These are phyloP conservation scores for Cyprinodon diabolis DNA, from an alignment of 2,797 vertebrate genomes.

Conservation along the genomic window DNA sequence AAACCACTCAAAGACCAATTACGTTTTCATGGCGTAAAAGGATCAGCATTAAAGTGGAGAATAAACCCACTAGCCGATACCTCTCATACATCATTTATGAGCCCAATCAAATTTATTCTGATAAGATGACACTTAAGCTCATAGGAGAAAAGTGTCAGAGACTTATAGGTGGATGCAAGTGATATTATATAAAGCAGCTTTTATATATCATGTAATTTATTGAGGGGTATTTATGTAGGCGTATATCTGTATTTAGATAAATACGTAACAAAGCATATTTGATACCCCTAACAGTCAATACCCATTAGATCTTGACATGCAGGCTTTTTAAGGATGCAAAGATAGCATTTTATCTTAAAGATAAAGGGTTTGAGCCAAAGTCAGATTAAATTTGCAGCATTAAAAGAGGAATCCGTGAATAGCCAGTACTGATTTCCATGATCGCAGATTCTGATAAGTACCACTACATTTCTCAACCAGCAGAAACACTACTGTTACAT, in stretches of 20 bases:
- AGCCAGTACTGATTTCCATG: background rate
- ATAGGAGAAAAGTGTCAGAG: constrained; percentile 40
- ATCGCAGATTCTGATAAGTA: background rate
- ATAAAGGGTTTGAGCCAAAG: background rate
- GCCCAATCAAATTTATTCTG: constrained; percentile 67
- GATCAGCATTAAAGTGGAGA: constrained; percentile 34
- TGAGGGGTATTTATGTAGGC: background rate
- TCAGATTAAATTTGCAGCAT: background rate
- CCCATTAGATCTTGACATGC: background rate
- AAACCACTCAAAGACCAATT: constrained; percentile 37
- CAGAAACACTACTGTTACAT: background rate
- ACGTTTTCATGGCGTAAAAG: constrained; percentile 51
- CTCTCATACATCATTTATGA: constrained; percentile 61
- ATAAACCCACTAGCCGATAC: constrained; percentile 44
- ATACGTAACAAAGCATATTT: background rate
- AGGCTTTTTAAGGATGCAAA: background rate
- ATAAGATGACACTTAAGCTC: constrained; percentile 58
- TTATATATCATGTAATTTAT: constrained; percentile 1
- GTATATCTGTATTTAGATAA: constrained; percentile 2
- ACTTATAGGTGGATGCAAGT: constrained; percentile 26
- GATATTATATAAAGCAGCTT: constrained; percentile 18
- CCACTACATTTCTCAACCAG: background rate
- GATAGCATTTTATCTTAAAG: background rate
- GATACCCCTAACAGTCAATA: background rate
- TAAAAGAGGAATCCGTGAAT: no score